Percentiles rank a stretch among this genome's conserved stretches.
phyloP scores from a whole-genome alignment of 2,797 vertebrate genomes.

The Sebastes kiyomatsui region DNA sequence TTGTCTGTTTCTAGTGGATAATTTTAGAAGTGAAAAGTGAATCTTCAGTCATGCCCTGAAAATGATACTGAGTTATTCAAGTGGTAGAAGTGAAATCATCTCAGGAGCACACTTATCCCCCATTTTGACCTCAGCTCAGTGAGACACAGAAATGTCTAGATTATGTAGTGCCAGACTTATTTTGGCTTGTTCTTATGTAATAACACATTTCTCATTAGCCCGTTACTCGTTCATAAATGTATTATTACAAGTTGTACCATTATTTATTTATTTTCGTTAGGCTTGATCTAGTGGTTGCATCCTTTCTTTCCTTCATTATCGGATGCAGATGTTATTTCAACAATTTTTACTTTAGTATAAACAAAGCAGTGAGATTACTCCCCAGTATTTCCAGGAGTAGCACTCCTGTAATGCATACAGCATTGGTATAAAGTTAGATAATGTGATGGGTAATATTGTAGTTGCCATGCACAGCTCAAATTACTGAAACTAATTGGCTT shows the following conservation, averaged over 20 bases:
- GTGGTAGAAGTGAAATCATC: conserved; percentile 3
- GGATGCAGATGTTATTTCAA: not conserved
- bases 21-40: conserved; percentile 12
- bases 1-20: conserved; percentile 1
- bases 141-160: conserved; percentile 41
- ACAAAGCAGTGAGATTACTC: not conserved
- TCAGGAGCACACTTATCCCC: conserved; percentile 59
- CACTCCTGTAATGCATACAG: not conserved
- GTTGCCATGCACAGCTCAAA: not conserved
- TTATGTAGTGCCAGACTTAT: conserved; percentile 28
- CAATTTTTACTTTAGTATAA: not conserved
- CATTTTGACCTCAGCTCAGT: conserved; percentile 78
- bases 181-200: not conserved
- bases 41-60: conserved; percentile 1
- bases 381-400: not conserved
- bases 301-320: not conserved
- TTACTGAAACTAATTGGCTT: not conserved
- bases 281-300: not conserved
- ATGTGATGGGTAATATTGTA: not conserved
- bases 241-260: not conserved
- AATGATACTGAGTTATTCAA: conserved; percentile 12
- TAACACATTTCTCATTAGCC: not conserved
- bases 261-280: not conserved
- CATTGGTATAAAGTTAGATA: not conserved
- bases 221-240: not conserved